phyloP scores from a whole-genome alignment of 2,113 vertebrate species.

The Pandion haliaetus region DNA sequence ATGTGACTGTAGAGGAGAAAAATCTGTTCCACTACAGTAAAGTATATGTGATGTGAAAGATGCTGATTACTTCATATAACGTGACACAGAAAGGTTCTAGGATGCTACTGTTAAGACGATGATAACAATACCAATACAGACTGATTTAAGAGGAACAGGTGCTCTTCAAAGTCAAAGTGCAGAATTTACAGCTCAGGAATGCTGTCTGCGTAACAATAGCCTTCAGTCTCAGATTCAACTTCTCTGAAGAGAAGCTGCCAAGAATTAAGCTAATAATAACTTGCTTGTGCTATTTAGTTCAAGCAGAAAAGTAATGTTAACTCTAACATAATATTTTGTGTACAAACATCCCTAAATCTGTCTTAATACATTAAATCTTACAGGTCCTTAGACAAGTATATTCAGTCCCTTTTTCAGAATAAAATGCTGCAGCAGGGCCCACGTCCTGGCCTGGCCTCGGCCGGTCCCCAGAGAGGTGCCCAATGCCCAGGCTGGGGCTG shows the following conservation, averaged over 20 bases:
- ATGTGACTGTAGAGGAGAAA: neutral
- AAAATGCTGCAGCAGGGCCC: no score
- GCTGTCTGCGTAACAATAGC: neutral
- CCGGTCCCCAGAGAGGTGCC: neutral
- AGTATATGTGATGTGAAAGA: neutral
- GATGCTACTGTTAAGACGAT: neutral
- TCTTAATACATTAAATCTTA: neutral
- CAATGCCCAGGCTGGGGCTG: neutral
- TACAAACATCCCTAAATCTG: neutral
- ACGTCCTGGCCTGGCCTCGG: accelerated
- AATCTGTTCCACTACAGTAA: neutral
- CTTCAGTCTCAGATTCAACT: neutral
- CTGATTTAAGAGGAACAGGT: neutral
- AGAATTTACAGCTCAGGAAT: neutral
- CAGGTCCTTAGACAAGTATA: neutral
- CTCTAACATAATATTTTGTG: neutral
- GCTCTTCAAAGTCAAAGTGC: neutral
- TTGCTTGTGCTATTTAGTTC: neutral
- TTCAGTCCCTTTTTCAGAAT: neutral
- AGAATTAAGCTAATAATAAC: neutral
- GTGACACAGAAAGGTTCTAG: neutral
- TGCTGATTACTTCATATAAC: neutral
- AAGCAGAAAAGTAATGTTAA: neutral
- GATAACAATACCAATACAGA: neutral
- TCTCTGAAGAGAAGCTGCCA: neutral